Base-by-base conservation (phyloP, 2,888 invertebrate species). In the Cosmia pyralina region DNA sequence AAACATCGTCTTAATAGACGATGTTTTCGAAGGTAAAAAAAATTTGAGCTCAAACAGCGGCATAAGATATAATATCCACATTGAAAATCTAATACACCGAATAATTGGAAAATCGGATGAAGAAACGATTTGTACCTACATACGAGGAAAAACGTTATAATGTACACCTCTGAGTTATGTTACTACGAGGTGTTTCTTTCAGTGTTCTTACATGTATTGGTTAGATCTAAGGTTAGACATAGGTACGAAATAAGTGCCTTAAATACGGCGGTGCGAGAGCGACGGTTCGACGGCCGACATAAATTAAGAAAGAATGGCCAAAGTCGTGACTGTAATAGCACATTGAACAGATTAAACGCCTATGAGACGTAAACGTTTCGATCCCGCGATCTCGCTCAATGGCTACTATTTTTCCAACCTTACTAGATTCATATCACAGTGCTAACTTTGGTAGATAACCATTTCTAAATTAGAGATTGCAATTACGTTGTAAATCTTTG, bases 291-390 rank as follows among this genome's bases (percentile, higher is more conserved):
- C 86, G 84, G 83, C 81, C 88, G 77, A 91, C 91, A 93, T 95
- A 94, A 95, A 94, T 95, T 92, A 92, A 85, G 87, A 90, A 92
- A 91, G 91, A 94, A 95, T 91, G 91, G 93, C 90, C 91, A 86
- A 94, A 95, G 91, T 95, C 95, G 92, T 91, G 93, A 92, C 92
- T 93, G 88, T 94, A 94, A 94, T 93, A 91, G 90, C 92, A 92
- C 93, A 94, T 94, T 91, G 92, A 92, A 91, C 92, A 92, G 93
- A 94, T 94, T 95, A 95, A 93, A 92, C 85, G 92, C 88, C 89
- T 89, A 85, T 89, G 87, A 85, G 89, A 92, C 90, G 88, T 85
- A 90, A 90, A 90, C 85, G 88, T 85, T 87, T 87, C 90, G 88
- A 91, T 90, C 88, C 68, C 65, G 62, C 89, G 88, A 91, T 90